Evolutionary conservation across 2,113 vertebrate species (phyloP), one percentile per base, ranked within the genome.

Genomic region (Origma solitaria): DNA sequence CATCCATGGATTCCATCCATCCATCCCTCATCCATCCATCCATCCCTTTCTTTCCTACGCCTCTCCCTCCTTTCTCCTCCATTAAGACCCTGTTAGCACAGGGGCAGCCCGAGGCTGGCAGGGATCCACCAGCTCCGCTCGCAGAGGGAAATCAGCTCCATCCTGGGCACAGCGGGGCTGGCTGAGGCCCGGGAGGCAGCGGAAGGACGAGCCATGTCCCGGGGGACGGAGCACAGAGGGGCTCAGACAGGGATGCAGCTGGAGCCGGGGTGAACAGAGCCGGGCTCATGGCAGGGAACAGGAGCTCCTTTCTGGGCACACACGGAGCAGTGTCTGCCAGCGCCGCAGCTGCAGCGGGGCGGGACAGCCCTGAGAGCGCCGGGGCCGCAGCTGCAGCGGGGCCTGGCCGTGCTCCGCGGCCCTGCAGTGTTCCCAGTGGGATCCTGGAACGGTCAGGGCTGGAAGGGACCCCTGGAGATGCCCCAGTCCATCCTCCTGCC

Each of bases 231-330:
- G 82, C 71, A 98, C 96, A 97, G 95, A 94, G 75, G 45, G 50
- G 77, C 81, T 86, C 45, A 68, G 93, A 95, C 87, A 16, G 33
- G 5, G 4, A 9, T 1, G 68, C 97, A 97, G 97, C 97, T 97
- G 97, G 78, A 6, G 13, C 15, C 3, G 6, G 54, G 18, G 1
- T 5, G 13, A 78, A 66, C 62, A 94, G 90, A 88, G 78, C 78
- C 5, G 3, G 15, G 37, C 87, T 84, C 73, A 38, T 28, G 37
- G 61, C 2, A 0, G 11, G 72, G 68, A 85, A 91, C 92, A 96
- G 92, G 27, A 53, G 83, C 27, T 25, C 23, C 68, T 82, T 91
- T 85, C 70, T 81, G 37, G 0, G 11, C 2, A 28, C 85, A 97
- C 95, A 97, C 87, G 28, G 38, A 45, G 9, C 54, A 40, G 86